Evolutionary conservation across 2,797 vertebrate genomes (phyloP).

Genomic region (Petrocephalus schoutedeni): DNA sequence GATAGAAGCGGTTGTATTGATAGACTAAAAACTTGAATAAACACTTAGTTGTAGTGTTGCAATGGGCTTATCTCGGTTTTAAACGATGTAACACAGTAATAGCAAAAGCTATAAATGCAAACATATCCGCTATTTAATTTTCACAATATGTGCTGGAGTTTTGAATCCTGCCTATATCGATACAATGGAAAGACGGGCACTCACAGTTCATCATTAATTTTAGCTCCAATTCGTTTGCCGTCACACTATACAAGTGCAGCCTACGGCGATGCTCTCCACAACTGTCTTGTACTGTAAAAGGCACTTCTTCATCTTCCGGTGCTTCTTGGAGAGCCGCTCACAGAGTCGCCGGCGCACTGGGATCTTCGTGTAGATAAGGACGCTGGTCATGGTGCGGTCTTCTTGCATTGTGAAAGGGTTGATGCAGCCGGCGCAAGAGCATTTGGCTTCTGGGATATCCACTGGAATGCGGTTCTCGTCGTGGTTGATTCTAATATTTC

Average conservation of each 20-base stretch:
- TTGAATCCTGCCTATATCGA: background rate
- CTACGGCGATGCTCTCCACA: slow-evolving; percentile 77
- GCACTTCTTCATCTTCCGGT: slow-evolving; percentile 45
- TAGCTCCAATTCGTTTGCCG: background rate
- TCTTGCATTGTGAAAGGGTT: slow-evolving; percentile 81
- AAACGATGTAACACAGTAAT: background rate
- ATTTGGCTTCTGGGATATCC: slow-evolving; percentile 71
- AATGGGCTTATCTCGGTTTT: background rate
- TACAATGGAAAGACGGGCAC: background rate
- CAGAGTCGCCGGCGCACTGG: slow-evolving; percentile 70
- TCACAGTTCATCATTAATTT: background rate
- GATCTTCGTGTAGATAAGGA: slow-evolving; percentile 75
- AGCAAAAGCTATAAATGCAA: background rate
- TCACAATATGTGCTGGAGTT: background rate
- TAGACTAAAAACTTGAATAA: background rate
- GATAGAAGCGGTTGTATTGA: background rate
- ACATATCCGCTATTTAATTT: background rate
- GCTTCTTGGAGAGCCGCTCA: slow-evolving; percentile 31
- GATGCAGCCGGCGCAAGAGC: slow-evolving; percentile 71
- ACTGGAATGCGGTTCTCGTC: slow-evolving; percentile 61
- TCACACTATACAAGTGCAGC: slow-evolving; percentile 79
- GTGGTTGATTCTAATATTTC: slow-evolving; percentile 66
- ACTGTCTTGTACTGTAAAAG: slow-evolving; percentile 57
- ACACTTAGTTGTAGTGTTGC: background rate
- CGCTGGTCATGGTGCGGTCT: slow-evolving; percentile 74